Evolutionary conservation across 2,797 vertebrate species (phyloP).

Genomic region (Liasis olivaceus): DNA sequence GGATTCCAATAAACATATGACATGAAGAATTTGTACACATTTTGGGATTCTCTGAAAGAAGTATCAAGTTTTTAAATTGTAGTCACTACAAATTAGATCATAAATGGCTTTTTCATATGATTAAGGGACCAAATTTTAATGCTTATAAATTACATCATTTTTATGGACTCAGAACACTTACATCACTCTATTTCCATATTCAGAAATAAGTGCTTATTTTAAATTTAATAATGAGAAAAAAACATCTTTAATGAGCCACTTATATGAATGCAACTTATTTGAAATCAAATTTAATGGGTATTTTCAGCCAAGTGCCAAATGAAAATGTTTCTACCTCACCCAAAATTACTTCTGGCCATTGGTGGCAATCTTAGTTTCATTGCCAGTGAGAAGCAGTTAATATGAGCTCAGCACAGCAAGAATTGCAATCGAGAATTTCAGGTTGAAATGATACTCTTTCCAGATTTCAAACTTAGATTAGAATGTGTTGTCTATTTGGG

Average conservation of each 20-base stretch:
- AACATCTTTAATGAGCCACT: not conserved
- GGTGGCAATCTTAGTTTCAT: conserved; percentile 10
- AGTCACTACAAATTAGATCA: not conserved
- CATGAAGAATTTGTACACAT: not conserved
- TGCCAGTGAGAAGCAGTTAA: conserved; percentile 31
- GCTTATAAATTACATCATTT: not conserved
- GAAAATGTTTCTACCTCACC: conserved; percentile 5
- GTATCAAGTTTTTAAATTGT: not conserved
- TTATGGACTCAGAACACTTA: not conserved
- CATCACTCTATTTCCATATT: not conserved
- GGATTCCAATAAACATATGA: not conserved
- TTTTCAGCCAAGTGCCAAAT: not conserved
- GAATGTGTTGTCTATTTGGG: not conserved
- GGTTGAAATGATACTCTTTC: conserved; percentile 24
- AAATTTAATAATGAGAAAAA: not conserved
- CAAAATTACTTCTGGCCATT: conserved; percentile 15
- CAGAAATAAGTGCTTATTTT: not conserved
- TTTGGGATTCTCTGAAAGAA: conserved; percentile 15
- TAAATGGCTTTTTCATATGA: not conserved
- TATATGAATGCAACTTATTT: conserved; percentile 1
- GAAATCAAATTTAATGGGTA: not conserved
- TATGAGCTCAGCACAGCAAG: conserved; percentile 37
- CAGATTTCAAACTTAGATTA: conserved; percentile 36
- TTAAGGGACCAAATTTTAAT: not conserved
- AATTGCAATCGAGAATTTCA: conserved; percentile 33